Conservation (phyloP, 2,113 vertebrate genomes). For the Neomonachus schauinslandi region DNA sequence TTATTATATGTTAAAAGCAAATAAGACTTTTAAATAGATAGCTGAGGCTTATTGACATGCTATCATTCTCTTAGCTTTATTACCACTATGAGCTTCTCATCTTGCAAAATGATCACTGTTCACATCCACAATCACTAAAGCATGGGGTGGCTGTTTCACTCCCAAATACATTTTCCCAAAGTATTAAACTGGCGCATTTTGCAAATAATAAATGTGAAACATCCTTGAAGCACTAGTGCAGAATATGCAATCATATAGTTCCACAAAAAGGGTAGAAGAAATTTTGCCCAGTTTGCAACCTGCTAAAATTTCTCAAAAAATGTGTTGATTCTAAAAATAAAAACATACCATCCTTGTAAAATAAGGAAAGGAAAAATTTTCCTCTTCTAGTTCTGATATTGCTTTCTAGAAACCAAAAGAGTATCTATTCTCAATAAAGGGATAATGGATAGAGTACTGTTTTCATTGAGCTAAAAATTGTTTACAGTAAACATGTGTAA, state of each 20-base stretch:
- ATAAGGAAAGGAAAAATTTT: background rate
- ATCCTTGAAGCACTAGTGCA: background rate
- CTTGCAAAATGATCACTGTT: rapidly evolving
- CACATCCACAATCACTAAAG: rapidly evolving
- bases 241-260: conserved; percentile 3
- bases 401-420: background rate
- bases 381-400: background rate
- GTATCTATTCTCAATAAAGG: background rate
- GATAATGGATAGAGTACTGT: background rate
- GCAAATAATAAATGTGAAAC: conserved; percentile 70
- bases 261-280: background rate
- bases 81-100: rapidly evolving
- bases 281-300: background rate
- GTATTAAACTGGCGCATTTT: conserved; percentile 41
- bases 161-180: background rate
- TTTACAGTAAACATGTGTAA: background rate
- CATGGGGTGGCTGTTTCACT: background rate
- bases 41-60: background rate
- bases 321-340: conserved; percentile 36
- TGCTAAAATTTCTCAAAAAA: conserved; percentile 1
- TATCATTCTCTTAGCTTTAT: background rate
- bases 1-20: conserved; percentile 38
- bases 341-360: background rate
- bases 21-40: background rate
- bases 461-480: background rate